Percentiles rank a stretch among this genome's conserved stretches.
These are phyloP conservation scores for Triplophysa dalaica DNA, from an alignment of 2,113 vertebrate species.

Conservation along the genomic window DNA sequence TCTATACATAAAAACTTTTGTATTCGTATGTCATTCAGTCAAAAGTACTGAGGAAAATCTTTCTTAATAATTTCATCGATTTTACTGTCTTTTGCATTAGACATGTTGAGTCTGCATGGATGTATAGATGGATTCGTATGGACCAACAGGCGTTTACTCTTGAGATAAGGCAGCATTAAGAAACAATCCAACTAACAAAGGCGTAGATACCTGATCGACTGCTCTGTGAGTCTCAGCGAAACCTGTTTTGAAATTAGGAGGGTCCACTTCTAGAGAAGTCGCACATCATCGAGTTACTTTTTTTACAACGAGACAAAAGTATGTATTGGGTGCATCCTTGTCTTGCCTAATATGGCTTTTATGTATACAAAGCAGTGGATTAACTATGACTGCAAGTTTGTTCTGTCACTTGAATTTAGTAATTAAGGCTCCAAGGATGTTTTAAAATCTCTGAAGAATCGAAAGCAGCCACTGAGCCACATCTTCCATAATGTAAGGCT, in stretches of 20 bases:
- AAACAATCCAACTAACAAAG: background rate
- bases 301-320: background rate
- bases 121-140: background rate
- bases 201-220: background rate
- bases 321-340: background rate
- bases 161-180: background rate
- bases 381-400: no score
- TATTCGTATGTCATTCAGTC: no score
- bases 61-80: no score
- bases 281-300: conserved; percentile 1
- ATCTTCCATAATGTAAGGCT: no score
- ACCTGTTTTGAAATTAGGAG: conserved; percentile 35
- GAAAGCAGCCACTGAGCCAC: no score
- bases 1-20: no score
- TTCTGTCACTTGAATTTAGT: no score
- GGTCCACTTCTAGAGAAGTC: conserved; percentile 1
- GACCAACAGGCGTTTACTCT: background rate
- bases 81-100: background rate
- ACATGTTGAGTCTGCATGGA: background rate
- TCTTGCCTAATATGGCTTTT: background rate
- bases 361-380: no score
- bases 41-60: no score
- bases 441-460: no score
- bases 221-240: conserved; percentile 10
- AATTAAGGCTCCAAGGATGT: no score